Conservation (phyloP, 1,140 invertebrate species). For the Bombus consobrinus region DNA sequence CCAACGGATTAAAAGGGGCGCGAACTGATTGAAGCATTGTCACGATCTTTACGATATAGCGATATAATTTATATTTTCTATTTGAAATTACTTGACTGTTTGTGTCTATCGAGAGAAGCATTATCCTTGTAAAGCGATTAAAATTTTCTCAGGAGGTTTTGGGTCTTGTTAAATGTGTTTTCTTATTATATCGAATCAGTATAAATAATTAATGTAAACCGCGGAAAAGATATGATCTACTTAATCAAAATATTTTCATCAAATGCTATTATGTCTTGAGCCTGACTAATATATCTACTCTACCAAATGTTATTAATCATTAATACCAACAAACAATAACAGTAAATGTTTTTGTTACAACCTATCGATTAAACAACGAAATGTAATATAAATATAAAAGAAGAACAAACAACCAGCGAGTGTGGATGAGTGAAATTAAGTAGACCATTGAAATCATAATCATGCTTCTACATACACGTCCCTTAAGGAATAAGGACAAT, state of each 20-base stretch:
- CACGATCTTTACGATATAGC: neutral
- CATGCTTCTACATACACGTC: neutral
- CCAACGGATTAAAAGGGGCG: constrained; percentile 40
- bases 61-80: neutral
- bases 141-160: neutral
- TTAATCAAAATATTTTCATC: too few species aligned
- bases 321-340: too few species aligned
- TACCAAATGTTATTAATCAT: too few species aligned
- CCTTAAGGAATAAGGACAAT: neutral
- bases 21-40: constrained; percentile 13
- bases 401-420: neutral
- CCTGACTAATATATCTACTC: too few species aligned
- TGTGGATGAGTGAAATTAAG: neutral
- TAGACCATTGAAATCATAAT: neutral
- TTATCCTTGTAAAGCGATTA: neutral
- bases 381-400: neutral
- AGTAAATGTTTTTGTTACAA: too few species aligned
- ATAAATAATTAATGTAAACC: too few species aligned
- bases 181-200: too few species aligned
- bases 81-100: neutral
- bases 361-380: neutral
- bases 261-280: too few species aligned
- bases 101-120: neutral
- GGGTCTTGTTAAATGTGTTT: too few species aligned
- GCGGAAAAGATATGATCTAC: too few species aligned